Evolutionary conservation across 2,888 invertebrate genomes (phyloP), one percentile per base, ranked within the genome.

Genomic region (Teleiodes luculella): DNA sequence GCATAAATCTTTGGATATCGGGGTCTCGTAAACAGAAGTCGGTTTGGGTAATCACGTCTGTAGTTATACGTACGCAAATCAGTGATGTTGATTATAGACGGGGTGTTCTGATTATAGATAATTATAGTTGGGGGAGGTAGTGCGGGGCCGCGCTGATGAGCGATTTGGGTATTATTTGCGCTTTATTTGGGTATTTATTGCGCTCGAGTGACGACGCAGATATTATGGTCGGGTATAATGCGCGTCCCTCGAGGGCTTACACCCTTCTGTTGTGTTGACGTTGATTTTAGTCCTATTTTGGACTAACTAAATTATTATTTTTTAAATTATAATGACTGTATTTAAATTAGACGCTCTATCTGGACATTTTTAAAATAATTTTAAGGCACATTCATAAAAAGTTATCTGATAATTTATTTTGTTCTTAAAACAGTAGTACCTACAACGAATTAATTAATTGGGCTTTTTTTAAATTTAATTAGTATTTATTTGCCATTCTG

Each of bases 111-210:
- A 77, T 79, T 78, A 79, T 67, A 73, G 82, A 85, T 88, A 86
- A 88, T 89, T 88, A 86, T 85, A 85, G 84, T 77, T 74, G 76
- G 82, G 84, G 77, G 74, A 78, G 76, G 72, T 68, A 70, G 70
- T n/a, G 1, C n/a, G 11, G 78, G 77, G 72, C 69, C 70, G 70
- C 73, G 67, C 80, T 87, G 86, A 87, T 86, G 86, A 86, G 86
- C 90, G 90, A 91, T 91, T 91, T 91, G 90, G 91, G 91, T 90
- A 91, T 91, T 91, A 92, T 92, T 92, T 91, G 91, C 91, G 92
- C 92, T 91, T 91, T 91, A 91, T 91, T 91, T 91, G 83, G 90
- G 90, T 91, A 91, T 91, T 91, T 91, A 90, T 90, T 90, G 87
- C 90, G 87, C 89, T 85, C 74, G 83, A 86, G 86, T 90, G 90